Conservation (phyloP, 2,113 vertebrate species). For the Mustelus asterias region DNA sequence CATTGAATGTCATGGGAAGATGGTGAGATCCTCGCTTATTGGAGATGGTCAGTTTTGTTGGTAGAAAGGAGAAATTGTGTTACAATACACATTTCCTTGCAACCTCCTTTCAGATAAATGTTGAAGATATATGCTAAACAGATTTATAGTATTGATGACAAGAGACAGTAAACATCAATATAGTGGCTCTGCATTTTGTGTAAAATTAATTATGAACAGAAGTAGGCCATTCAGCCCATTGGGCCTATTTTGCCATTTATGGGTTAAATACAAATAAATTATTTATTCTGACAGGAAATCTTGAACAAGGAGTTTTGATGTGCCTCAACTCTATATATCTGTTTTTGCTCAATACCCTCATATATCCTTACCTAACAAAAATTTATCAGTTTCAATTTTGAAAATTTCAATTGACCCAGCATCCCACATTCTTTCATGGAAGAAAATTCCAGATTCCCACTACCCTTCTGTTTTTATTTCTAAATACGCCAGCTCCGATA, state of each 20-base stretch:
- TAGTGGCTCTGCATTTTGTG: background rate
- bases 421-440: background rate
- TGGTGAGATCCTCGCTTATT: too few species aligned
- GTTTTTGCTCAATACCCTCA: background rate
- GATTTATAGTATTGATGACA: background rate
- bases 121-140: background rate
- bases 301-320: too few species aligned
- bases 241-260: background rate
- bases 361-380: background rate
- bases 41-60: background rate
- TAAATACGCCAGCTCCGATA: background rate
- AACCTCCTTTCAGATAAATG: background rate
- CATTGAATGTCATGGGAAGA: too few species aligned
- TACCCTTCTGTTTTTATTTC: background rate
- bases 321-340: background rate
- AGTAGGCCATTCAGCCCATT: background rate
- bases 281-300: too few species aligned
- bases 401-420: background rate
- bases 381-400: background rate
- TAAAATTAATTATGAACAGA: background rate
- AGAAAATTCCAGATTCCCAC: background rate
- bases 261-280: background rate
- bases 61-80: background rate
- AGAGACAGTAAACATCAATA: background rate
- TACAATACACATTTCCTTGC: background rate